Base-by-base conservation (phyloP, 2,888 invertebrate genomes). In the Pristionchus exspectatus region DNA sequence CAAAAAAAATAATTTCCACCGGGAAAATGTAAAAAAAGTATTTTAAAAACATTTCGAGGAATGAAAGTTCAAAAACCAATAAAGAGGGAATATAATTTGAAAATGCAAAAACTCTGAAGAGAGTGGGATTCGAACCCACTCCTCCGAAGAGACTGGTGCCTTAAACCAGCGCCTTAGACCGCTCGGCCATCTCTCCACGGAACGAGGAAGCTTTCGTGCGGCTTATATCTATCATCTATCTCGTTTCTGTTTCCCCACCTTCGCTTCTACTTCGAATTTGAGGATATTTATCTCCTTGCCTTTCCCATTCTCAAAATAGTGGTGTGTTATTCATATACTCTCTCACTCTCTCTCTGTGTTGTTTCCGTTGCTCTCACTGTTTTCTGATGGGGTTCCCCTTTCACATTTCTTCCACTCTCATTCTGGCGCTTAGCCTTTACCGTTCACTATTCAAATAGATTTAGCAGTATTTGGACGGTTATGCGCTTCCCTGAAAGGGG, bases 81-180 rank as follows among this genome's bases (percentile, higher is more conserved):
- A n/a, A n/a, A n/a, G n/a, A n/a, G n/a, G n/a, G n/a, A n/a, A n/a
- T 59, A 5, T 24, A 24, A 59, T 59, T 2, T 59, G 24, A 2
- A 24, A 59, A 24, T 18, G 59, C 59, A 66, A 66, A 66, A 66
- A 10, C 10, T 24, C 24, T n/a, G n/a, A 72, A 33, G 72, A 92
- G 92, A 92, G 97, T 97, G 97, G 97, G 97, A 97, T 97, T 97
- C 97, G 97, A 97, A 97, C 97, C 97, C 97, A 97, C 97, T 97
- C 97, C 97, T 94, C 95, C 97, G 97, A 97, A 96, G 97, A 97
- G 97, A 97, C 97, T 97, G 97, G 97, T 97, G 97, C 97, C 97
- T 97, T 97, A 97, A 97, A 97, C 97, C 97, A 97, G 97, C 97
- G 97, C 97, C 97, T 97, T 97, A 33, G 72, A 97, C 97, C 97